phyloP scores from a whole-genome alignment of 2,888 invertebrate genomes.

The Drosophila neutralis region DNA sequence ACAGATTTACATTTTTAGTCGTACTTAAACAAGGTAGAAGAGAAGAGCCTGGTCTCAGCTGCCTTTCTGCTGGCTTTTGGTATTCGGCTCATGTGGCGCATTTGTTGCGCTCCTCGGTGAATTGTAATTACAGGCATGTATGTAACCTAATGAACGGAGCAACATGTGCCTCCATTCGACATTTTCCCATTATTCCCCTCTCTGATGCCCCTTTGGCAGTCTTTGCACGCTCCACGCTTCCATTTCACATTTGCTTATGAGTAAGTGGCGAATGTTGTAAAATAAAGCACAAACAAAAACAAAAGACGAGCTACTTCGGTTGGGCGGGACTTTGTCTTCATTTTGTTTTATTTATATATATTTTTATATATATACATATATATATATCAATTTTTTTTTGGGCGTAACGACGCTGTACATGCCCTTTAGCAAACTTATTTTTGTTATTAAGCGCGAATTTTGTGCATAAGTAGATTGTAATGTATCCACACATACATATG shows the following conservation, averaged over 20 bases:
- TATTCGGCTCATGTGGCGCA: conserved; percentile 34
- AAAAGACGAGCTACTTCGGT: conserved; percentile 7
- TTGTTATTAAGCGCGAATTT: neutral
- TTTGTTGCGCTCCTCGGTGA: conserved; percentile 64
- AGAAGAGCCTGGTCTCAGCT: conserved; percentile 21
- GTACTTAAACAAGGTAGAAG: conserved; percentile 15
- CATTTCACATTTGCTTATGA: conserved; percentile 26
- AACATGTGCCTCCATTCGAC: conserved; percentile 43
- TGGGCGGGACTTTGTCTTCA: conserved; percentile 12
- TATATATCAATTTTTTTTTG: neutral
- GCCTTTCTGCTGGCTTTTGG: conserved; percentile 3
- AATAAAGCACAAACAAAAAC: conserved; percentile 44
- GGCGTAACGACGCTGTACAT: conserved; percentile 21
- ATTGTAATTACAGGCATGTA: conserved; percentile 78
- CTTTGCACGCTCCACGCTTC: neutral
- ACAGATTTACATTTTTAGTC: conserved; percentile 47
- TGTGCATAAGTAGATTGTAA: conserved; percentile 5
- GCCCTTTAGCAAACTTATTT: conserved; percentile 10
- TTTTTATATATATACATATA: neutral
- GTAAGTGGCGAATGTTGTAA: conserved; percentile 73
- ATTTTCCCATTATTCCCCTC: neutral
- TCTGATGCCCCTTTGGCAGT: neutral
- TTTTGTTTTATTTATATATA: neutral
- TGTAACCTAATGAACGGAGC: conserved; percentile 59
- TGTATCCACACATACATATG: neutral